phyloP scores from a whole-genome alignment of 2,113 vertebrate genomes.

The Fulmarus glacialis region DNA sequence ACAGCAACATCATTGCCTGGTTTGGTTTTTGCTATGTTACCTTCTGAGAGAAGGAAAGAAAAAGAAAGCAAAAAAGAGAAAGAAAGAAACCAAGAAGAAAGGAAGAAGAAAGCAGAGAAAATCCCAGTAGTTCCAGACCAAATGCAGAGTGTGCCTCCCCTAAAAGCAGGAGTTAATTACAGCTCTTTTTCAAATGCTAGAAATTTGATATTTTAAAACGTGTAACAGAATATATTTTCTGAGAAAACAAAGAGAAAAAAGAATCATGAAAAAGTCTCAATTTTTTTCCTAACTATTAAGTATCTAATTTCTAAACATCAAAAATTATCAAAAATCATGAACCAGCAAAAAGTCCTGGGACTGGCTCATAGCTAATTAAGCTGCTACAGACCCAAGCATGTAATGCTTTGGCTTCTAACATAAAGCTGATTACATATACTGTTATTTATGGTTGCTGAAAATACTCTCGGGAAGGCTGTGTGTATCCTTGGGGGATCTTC shows the following conservation, averaged over 20 bases:
- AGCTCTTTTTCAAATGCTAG: neutral
- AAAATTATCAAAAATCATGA: neutral
- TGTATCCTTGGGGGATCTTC: neutral
- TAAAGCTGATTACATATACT: neutral
- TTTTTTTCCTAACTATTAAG: neutral
- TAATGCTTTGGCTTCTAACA: neutral
- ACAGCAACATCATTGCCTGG: neutral
- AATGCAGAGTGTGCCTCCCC: neutral
- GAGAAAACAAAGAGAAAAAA: neutral
- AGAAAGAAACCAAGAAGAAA: neutral
- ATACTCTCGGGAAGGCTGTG: neutral
- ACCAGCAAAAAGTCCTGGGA: neutral
- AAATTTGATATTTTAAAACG: neutral
- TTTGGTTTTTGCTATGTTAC: neutral
- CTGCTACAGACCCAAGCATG: neutral
- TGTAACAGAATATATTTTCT: neutral
- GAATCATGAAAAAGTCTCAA: rapidly evolving
- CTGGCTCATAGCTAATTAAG: neutral
- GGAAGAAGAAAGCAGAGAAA: neutral
- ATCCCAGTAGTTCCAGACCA: neutral
- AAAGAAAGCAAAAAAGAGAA: neutral
- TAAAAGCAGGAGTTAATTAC: neutral
- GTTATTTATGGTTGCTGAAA: neutral
- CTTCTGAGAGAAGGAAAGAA: neutral
- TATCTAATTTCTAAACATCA: neutral